Evolutionary conservation across 2,797 vertebrate genomes (phyloP).

Genomic region (Cephalopachus bancanus): DNA sequence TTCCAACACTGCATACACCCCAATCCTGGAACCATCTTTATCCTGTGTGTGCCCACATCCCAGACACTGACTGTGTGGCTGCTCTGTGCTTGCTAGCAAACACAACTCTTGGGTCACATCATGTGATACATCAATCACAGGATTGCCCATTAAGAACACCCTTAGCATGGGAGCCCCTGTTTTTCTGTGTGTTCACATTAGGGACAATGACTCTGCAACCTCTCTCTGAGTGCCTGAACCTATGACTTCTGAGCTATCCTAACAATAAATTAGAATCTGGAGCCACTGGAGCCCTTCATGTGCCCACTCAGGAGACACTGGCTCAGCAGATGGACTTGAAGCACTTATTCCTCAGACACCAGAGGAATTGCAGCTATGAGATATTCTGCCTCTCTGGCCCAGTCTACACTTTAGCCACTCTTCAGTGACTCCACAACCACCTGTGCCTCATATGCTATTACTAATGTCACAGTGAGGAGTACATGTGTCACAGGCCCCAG

Average conservation of each 20-base stretch:
- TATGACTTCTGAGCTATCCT: neutral
- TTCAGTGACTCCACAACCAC: neutral
- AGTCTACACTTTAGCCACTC: no score
- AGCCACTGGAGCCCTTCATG: no score
- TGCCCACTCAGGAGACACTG: neutral
- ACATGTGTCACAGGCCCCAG: neutral
- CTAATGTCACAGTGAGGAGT: rapidly evolving
- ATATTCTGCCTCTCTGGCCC: neutral
- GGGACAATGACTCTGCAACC: no score
- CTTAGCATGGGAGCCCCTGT: neutral
- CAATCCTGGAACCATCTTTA: rapidly evolving
- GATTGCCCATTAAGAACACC: neutral
- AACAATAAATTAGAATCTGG: neutral
- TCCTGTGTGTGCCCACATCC: rapidly evolving
- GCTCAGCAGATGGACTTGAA: neutral
- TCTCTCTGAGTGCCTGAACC: neutral
- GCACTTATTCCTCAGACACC: neutral
- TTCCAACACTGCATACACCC: neutral
- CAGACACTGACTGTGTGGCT: no score
- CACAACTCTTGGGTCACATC: neutral
- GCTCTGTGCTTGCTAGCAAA: neutral
- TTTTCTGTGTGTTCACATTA: no score
- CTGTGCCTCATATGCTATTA: neutral
- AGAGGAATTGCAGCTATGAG: no score
- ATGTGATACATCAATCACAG: neutral